Conservation (phyloP, 2,113 vertebrate species). For the Hypomesus transpacificus region DNA sequence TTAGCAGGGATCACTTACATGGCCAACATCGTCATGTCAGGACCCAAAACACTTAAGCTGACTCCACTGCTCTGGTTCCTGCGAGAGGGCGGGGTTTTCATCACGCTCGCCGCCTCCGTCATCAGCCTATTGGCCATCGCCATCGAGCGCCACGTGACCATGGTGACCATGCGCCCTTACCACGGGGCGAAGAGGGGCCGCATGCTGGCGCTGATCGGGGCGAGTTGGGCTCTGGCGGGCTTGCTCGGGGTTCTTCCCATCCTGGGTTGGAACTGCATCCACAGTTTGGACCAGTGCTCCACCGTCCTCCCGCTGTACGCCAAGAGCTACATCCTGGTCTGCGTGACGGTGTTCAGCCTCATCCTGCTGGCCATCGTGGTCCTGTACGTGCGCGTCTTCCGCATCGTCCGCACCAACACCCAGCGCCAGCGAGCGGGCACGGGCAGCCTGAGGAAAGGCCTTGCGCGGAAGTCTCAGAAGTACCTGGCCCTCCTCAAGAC, state of each 20-base stretch:
- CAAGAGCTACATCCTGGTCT: conserved; percentile 83
- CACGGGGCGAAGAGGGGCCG: conserved; percentile 73
- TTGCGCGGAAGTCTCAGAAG: conserved; percentile 68
- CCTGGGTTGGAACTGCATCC: conserved; percentile 89
- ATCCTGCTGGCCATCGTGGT: conserved; percentile 79
- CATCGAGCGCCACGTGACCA: conserved; percentile 84
- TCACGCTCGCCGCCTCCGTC: conserved; percentile 83
- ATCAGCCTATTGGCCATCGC: conserved; percentile 87
- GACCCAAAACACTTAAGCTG: conserved; percentile 77
- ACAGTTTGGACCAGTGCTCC: conserved; percentile 75
- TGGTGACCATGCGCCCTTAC: conserved; percentile 79
- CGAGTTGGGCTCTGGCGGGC: conserved; percentile 77
- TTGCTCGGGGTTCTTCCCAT: conserved; percentile 79
- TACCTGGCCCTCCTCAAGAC: conserved; percentile 84
- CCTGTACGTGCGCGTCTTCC: conserved; percentile 81
- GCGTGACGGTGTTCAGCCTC: conserved; percentile 75
- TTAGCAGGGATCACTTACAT: conserved; percentile 85
- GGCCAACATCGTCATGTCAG: conserved; percentile 83
- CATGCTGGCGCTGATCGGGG: conserved; percentile 74
- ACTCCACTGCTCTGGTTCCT: conserved; percentile 85
- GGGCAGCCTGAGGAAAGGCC: conserved; percentile 48
- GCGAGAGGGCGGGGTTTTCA: conserved; percentile 85
- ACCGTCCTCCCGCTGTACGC: conserved; percentile 85
- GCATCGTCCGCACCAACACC: conserved; percentile 80
- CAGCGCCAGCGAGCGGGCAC: conserved; percentile 58